A percentile compares a stretch with the other conserved stretches of the same genome.
phyloP scores from a whole-genome alignment of 2,888 invertebrate genomes.

The Blastobasis adustella region DNA sequence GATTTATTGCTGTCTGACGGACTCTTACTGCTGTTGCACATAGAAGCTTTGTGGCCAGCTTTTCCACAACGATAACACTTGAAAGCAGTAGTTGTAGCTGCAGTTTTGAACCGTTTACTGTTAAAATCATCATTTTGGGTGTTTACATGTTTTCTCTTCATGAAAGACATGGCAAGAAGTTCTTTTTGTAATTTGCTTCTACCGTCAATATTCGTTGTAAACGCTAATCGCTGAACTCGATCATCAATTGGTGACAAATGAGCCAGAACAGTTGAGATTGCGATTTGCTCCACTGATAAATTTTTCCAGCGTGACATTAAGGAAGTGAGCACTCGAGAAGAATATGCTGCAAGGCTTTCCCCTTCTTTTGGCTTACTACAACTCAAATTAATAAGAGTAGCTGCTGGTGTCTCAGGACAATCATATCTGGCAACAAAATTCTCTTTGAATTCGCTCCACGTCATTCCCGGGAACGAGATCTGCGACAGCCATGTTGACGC shows the following conservation, averaged over 20 bases:
- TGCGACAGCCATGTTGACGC: slow-evolving; percentile 11
- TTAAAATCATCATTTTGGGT: not conserved
- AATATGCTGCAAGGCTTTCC: slow-evolving; percentile 10
- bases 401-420: no score
- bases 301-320: not conserved
- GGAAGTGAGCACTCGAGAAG: slow-evolving; percentile 5
- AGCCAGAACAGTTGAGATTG: not conserved
- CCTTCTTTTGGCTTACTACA: slow-evolving; percentile 7
- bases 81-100: not conserved
- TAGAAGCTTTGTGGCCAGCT: not conserved
- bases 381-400: not conserved
- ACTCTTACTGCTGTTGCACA: not conserved
- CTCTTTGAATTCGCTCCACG: slow-evolving; percentile 12
- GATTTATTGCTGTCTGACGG: no score
- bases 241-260: not conserved
- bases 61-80: not conserved
- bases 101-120: not conserved
- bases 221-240: not conserved
- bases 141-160: not conserved
- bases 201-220: not conserved
- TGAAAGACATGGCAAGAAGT: not conserved
- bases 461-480: slow-evolving; percentile 9
- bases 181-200: not conserved
- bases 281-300: not conserved
- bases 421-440: slow-evolving; percentile 8